Evolutionary conservation across 2,797 vertebrate genomes (phyloP).

Genomic region (Simalia tracyae): DNA sequence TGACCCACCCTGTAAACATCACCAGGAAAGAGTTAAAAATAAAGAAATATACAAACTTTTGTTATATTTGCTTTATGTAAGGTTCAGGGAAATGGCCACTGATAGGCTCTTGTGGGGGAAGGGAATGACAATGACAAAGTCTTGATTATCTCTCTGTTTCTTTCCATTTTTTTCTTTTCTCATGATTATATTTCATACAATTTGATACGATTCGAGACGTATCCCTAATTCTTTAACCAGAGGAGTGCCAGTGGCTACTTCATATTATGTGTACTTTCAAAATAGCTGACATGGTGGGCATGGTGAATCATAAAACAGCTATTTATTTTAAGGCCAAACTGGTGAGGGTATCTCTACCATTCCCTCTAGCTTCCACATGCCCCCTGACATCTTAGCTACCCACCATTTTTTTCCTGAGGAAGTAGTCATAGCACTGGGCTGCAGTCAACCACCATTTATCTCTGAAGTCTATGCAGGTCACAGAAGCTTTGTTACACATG

Average conservation of each 20-base stretch:
- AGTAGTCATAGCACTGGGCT: neutral
- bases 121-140: neutral
- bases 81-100: neutral
- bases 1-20: neutral
- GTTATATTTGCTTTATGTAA: neutral
- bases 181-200: neutral
- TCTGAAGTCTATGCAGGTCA: neutral
- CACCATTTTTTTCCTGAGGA: neutral
- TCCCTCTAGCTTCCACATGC: neutral
- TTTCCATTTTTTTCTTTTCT: neutral
- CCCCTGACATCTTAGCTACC: neutral
- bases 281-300: neutral
- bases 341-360: neutral
- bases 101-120: neutral
- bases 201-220: neutral
- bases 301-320: neutral
- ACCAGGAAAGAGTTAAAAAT: neutral
- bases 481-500: too few relatives aligned
- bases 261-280: too few relatives aligned
- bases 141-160: neutral
- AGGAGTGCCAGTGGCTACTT: neutral
- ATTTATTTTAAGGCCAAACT: neutral
- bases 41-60: neutral
- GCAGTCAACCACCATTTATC: neutral
- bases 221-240: neutral